Conservation (phyloP, 53 echinoderm and acorn worm genomes). For the Luidia sarsii region DNA sequence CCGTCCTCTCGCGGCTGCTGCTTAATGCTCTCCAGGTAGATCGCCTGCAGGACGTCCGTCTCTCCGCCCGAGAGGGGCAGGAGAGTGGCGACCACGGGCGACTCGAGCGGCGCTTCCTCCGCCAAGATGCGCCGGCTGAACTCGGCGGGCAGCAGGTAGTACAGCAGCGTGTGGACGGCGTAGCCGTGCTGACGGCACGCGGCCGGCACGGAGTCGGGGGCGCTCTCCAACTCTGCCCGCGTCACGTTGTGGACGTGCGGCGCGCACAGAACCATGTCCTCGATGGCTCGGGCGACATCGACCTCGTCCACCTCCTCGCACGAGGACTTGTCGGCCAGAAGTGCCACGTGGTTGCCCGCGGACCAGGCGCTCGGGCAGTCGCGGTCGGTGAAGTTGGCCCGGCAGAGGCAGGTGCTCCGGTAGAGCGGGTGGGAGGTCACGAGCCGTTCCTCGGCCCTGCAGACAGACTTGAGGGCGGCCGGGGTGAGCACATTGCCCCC, state of each 20-base stretch:
- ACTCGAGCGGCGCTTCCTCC: not conserved
- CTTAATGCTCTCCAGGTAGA: conserved; percentile 63
- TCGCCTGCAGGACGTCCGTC: not conserved
- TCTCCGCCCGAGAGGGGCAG: conserved; percentile 5
- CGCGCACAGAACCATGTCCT: conserved; percentile 55
- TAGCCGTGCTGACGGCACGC: conserved; percentile 44
- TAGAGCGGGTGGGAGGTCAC: conserved; percentile 18
- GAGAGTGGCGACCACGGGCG: conserved; percentile 14
- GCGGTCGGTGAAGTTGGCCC: not conserved
- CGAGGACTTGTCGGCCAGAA: conserved; percentile 64
- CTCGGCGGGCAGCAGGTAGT: conserved; percentile 61
- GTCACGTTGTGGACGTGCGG: conserved; percentile 42
- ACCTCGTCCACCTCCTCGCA: conserved; percentile 65
- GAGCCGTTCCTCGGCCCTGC: conserved; percentile 40
- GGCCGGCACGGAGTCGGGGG: conserved; percentile 44
- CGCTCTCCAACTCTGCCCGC: not conserved
- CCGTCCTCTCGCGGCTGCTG: conserved; percentile 47
- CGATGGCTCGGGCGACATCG: conserved; percentile 42
- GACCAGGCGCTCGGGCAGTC: conserved; percentile 62
- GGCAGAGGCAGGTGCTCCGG: not conserved
- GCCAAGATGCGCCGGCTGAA: conserved; percentile 18
- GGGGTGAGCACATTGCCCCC: conserved; percentile 32
- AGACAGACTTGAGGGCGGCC: conserved; percentile 63
- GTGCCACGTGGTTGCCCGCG: conserved; percentile 70
- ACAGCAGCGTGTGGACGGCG: conserved; percentile 61